Percentiles rank a stretch among this genome's conserved stretches.
phyloP scores from a whole-genome alignment of 2,113 vertebrate species.

The Fregata magnificens region DNA sequence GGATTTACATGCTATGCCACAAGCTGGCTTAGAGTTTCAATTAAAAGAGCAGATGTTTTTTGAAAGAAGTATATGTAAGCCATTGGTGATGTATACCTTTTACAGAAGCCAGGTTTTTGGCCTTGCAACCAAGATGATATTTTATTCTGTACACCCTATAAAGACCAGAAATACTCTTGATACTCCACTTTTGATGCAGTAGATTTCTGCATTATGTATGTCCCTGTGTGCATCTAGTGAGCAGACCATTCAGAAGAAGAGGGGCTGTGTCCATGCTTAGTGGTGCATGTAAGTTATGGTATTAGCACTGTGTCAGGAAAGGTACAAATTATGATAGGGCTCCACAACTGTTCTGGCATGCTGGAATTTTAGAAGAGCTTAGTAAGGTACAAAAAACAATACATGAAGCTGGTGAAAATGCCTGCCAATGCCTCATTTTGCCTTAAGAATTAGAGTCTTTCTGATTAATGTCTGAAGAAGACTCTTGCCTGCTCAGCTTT shows the following conservation, averaged over 20 bases:
- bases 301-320: background rate
- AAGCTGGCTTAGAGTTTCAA: background rate
- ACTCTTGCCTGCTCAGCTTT: background rate
- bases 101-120: background rate
- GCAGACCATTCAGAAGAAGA: background rate
- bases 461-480: background rate
- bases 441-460: background rate
- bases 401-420: background rate
- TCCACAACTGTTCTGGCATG: background rate
- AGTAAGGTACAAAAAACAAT: background rate
- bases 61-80: background rate
- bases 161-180: background rate
- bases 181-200: background rate
- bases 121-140: background rate
- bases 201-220: background rate
- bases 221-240: background rate
- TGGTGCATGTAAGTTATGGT: background rate
- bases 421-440: background rate
- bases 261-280: background rate
- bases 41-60: background rate
- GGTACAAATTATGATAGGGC: background rate
- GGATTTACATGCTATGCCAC: background rate
- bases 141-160: background rate
- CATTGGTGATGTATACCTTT: background rate
- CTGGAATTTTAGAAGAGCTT: background rate